Base-by-base conservation (phyloP, 1,140 invertebrate genomes). In the Metopolophium dirhodum region DNA sequence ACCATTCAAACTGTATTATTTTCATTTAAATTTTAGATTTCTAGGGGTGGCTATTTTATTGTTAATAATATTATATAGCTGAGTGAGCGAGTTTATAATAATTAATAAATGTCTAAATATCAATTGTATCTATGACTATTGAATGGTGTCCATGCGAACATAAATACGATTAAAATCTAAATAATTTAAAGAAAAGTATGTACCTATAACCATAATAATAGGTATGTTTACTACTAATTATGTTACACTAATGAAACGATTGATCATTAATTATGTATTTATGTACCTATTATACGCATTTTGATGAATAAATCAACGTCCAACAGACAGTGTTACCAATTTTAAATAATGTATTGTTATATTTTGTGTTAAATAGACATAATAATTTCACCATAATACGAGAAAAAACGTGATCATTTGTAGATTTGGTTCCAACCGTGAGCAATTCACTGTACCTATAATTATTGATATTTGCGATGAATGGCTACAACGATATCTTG, bases 231-330 rank as follows among this genome's bases (percentile, higher is more conserved):
- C 86, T 88, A 35, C 30, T 88, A 87, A 87, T 47, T 49, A n/a
- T 51, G 37, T 41, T 45, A 14, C 14, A 49, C 45, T 87, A 77
- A 77, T 77, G 61, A 18, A 77, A 77, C 14, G 14, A 77, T n/a
- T 30, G 26, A 30, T 49, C n/a, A 88, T 30, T 88, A 49, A 88
- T 35, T 49, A 88, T 30, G 45, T 20, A n/a, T n/a, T n/a, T 77
- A 68, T 68, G 47, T 30, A 85, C 37, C 8, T 30, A 49, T 88
- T 35, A 49, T 4, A 54, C 37, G 22, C 30, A 41, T 35, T 89
- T 89, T 37, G 11, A 89, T 89, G 87, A 89, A 89, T 89, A 89
- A 54, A 89, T 89, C 49, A 89, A 89, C 49, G 87, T 89, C 8
- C 22, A 57, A 26, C 6, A 57, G 49, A 57, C 87, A 89, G 87